Evolutionary conservation across 2,797 vertebrate genomes (phyloP).

Genomic region (Alexandromys oeconomus): DNA sequence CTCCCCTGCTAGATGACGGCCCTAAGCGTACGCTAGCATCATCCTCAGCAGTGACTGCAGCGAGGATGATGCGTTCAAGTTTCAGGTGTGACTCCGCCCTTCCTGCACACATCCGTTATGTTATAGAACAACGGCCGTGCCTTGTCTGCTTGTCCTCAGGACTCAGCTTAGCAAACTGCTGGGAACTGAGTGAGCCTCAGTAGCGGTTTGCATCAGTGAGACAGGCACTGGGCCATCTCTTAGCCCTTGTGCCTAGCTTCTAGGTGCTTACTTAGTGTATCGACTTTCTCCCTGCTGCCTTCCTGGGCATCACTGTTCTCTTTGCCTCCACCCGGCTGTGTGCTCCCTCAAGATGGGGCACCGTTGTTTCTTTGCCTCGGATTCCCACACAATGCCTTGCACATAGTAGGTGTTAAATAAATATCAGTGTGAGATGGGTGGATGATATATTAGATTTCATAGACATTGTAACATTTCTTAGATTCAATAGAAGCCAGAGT

Average conservation of each 20-base stretch:
- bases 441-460: neutral
- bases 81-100: neutral
- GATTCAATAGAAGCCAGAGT: neutral
- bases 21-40: fast-evolving
- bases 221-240: fast-evolving
- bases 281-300: neutral
- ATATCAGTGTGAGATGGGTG: neutral
- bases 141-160: neutral
- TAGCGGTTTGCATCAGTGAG: fast-evolving
- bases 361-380: neutral
- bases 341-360: neutral
- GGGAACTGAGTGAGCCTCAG: fast-evolving
- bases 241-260: neutral
- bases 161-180: neutral
- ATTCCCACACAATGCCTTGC: neutral
- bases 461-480: neutral
- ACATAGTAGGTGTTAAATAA: neutral
- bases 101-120: neutral
- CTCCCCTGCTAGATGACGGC: neutral
- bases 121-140: neutral
- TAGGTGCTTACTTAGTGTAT: neutral
- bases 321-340: neutral
- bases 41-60: neutral
- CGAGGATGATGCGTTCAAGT: neutral
- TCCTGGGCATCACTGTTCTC: neutral